Conservation (phyloP, 2,797 vertebrate species). For the Oophaga sylvatica region DNA sequence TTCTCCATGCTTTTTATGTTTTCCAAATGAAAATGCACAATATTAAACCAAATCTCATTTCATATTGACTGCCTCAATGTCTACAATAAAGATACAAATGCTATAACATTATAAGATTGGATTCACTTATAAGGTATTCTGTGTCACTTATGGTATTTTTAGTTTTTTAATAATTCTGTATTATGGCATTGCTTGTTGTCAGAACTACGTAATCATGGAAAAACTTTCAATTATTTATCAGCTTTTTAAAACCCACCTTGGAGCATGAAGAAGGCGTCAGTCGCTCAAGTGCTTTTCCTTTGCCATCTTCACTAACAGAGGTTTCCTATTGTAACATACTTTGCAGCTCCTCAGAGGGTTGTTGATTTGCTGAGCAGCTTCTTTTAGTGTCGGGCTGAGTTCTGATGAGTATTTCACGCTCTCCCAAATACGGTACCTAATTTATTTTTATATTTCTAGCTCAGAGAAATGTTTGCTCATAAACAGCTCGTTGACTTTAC, state of each 20-base stretch:
- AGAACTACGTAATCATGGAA: background rate
- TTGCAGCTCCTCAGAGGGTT: conserved; percentile 41
- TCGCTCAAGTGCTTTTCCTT: conserved; percentile 3
- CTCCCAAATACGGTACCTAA: conserved; percentile 47
- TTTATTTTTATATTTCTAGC: conserved; percentile 50
- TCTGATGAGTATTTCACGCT: conserved; percentile 56
- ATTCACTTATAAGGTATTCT: background rate
- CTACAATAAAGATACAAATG: background rate
- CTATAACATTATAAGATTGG: background rate
- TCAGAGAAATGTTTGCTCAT: conserved; percentile 49
- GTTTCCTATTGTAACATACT: conserved; percentile 15
- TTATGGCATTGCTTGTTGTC: background rate
- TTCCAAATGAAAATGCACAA: too few relatives aligned
- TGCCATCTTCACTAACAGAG: conserved; percentile 4
- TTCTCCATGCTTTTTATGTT: too few relatives aligned
- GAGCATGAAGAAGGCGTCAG: conserved; percentile 13
- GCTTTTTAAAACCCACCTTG: conserved; percentile 5
- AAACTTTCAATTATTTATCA: conserved; percentile 3
- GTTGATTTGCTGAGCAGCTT: conserved; percentile 41
- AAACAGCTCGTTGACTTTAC: conserved; percentile 54
- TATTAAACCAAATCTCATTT: background rate
- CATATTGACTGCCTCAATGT: background rate
- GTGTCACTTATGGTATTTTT: background rate
- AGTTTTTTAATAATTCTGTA: background rate
- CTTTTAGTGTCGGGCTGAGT: conserved; percentile 17